phyloP scores from a whole-genome alignment of 1,140 invertebrate genomes.

The Brachionus manjavacas region DNA sequence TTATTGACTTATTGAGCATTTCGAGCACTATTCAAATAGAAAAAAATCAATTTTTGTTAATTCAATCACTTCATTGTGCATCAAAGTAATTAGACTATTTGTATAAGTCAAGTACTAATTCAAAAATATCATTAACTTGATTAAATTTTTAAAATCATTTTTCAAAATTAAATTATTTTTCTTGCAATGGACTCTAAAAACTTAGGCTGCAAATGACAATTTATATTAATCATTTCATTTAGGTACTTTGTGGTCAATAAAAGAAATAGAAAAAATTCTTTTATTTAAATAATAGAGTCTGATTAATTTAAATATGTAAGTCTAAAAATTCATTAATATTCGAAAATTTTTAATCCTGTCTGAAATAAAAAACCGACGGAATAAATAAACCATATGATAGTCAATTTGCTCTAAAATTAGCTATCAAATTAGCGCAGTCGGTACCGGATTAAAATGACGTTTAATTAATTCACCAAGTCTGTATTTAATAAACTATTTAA shows the following conservation, averaged over 20 bases:
- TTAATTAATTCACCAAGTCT: neutral
- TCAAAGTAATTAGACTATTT: neutral
- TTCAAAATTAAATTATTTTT: neutral
- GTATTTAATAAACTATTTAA: neutral
- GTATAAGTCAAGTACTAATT: neutral
- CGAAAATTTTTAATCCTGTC: neutral
- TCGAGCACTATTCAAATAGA: neutral
- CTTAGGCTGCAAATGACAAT: neutral
- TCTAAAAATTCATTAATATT: neutral
- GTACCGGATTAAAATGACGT: constrained; percentile 4
- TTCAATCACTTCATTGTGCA: neutral
- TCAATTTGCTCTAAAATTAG: neutral
- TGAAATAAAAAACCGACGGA: neutral
- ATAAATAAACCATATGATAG: neutral
- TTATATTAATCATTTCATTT: neutral
- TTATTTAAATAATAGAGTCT: neutral
- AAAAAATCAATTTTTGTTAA: neutral
- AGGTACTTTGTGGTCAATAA: neutral
- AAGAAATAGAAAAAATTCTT: neutral
- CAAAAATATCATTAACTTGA: neutral
- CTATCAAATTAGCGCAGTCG: neutral
- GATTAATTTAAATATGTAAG: neutral
- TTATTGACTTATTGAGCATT: neutral
- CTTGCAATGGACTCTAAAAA: neutral
- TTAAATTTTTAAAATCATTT: neutral